Base-by-base conservation (phyloP, 2,888 invertebrate species). In the Drosophila falleni region DNA sequence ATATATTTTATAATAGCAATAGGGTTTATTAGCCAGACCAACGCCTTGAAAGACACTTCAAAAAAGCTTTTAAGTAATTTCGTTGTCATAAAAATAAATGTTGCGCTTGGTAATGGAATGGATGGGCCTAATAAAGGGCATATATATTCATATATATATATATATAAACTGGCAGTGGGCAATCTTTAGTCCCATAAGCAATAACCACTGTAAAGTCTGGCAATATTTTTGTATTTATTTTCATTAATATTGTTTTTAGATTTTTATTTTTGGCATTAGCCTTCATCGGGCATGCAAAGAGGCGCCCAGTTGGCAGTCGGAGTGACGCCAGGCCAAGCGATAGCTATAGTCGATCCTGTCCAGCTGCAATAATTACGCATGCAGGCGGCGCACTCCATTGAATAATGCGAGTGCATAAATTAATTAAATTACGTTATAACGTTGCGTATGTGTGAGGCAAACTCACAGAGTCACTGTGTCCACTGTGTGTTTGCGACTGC, bases 331-430 rank as follows among this genome's bases (percentile, higher is more conserved):
- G 58, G 50, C 11, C 46, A n/a, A n/a, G n/a, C n/a, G 23, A 61
- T 59, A n/a, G n/a, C 77, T 68, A 73, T 77, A 59, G 42, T 53
- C 73, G 76, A 83, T 81, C 81, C 84, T 77, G 73, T 66, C 65
- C 76, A 82, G 79, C 80, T 80, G 77, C 74, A 79, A 80, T 86
- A 90, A 91, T 90, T 90, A 89, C 89, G 89, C 90, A 90, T 90
- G 90, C 90, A 89, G 87, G 87, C 82, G 90, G 89, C 87, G 91
- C 90, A 80, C 89, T 90, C 87, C 90, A 91, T 89, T 91, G 90
- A 90, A 90, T 90, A 89, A 90, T 87, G 87, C 80, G 87, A 87
- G 85, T 90, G 90, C 90, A 90, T 90, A 90, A 91, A 90, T 90
- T 91, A 90, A 90, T 91, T 90, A 90, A 91, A 91, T 90, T 91